Evolutionary conservation across 2,888 invertebrate genomes (phyloP), one percentile per base, ranked within the genome.

Genomic region (Ochlodes sylvanus): DNA sequence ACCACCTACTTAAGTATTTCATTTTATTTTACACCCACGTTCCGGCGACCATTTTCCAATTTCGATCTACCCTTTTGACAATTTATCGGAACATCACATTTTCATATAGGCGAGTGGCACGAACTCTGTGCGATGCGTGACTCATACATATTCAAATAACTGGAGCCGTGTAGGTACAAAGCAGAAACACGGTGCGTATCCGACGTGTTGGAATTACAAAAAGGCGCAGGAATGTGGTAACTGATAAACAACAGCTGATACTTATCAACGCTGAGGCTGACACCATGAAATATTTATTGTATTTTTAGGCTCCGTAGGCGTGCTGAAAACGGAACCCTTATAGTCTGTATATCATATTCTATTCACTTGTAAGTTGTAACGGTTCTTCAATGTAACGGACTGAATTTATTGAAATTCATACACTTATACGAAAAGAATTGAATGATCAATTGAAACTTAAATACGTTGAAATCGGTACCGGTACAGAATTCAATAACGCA

Each of bases 1-100:
- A 41, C 17, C 15, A 21, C 34, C 38, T 34, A 54, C 67, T 67
- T 67, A 61, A 66, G 66, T 58, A 67, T 61, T 67, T 67, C 61
- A 67, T 68, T 62, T 62, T 62, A 56, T 56, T 62, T 68, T 38
- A 62, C 68, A 50, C 56, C 58, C 44, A 68, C 70, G 70, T 83
- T 87, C 85, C 79, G 80, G 80, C 80, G 80, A 83, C 85, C 83
- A 86, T 88, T 88, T 86, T 85, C 85, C 87, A 86, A 84, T 84
- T 85, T 84, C 86, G 87, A 89, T 90, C 88, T 89, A 89, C 86
- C 90, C 89, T 89, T 91, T 90, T 90, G 90, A 89, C 92, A 91
- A 91, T 91, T 92, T 92, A 91, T 92, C 90, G 90, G 89, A 81
- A 85, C 90, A 89, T 90, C 89, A 89, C 89, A 90, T 89, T 91